Conservation (phyloP, 2,113 vertebrate species). For the Nycticebus coucang region DNA sequence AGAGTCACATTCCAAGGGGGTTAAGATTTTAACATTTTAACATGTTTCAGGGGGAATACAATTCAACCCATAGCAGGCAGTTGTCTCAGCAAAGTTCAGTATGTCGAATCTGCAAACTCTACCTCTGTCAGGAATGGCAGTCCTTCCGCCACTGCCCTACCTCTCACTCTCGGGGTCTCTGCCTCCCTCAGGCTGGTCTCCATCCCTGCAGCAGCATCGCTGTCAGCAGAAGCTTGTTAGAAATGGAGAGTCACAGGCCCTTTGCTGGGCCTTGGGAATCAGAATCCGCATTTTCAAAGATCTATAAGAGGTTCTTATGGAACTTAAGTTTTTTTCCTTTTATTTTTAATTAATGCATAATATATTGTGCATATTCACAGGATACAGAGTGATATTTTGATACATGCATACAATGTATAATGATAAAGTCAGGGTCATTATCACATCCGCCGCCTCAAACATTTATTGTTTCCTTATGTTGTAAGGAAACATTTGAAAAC, state of each 20-base stretch:
- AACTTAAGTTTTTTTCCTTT: neutral
- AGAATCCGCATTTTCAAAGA: conserved; percentile 20
- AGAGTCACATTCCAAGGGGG: neutral
- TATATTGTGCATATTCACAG: neutral
- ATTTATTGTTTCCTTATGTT: neutral
- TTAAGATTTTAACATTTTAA: neutral
- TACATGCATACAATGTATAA: neutral
- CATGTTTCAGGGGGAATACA: too few relatives aligned
- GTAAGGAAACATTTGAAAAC: neutral
- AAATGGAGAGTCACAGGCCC: neutral
- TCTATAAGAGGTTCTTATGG: neutral
- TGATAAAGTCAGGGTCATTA: neutral
- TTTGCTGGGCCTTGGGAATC: neutral
- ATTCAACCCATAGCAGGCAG: neutral
- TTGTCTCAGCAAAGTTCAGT: neutral
- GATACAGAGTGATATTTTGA: neutral
- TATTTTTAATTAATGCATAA: neutral
- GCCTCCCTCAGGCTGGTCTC: neutral
- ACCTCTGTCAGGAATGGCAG: neutral
- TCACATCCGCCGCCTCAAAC: neutral
- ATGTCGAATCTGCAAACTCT: neutral
- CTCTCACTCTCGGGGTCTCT: neutral
- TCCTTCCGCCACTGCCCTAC: neutral
- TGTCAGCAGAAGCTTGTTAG: neutral
- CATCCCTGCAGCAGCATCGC: neutral